Conservation (phyloP, 1,140 invertebrate genomes). For the Caerostris extrusa region DNA sequence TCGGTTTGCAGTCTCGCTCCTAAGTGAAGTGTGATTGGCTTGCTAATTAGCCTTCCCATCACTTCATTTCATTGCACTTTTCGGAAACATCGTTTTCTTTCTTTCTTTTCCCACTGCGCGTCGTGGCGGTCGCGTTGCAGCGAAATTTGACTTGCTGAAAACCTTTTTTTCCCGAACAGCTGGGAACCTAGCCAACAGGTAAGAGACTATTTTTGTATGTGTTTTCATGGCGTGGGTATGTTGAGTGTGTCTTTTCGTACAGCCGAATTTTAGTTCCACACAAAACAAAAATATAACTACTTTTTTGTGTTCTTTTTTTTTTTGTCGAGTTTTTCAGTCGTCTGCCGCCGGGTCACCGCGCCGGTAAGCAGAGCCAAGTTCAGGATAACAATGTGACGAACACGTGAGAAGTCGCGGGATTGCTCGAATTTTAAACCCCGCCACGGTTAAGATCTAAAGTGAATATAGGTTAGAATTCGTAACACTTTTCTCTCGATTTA, state of each 20-base stretch:
- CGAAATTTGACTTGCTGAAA: neutral
- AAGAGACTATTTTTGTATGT: constrained; percentile 53
- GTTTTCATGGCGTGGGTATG: neutral
- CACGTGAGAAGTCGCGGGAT: neutral
- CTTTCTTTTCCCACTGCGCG: constrained; percentile 53
- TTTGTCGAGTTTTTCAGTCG: no score
- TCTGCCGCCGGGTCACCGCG: constrained; percentile 8
- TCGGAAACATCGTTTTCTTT: constrained; percentile 20
- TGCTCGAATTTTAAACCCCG: constrained; percentile 2
- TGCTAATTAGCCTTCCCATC: constrained; percentile 31
- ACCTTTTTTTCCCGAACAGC: neutral
- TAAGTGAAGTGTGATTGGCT: constrained; percentile 28
- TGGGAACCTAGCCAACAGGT: constrained; percentile 50
- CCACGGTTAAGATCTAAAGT: neutral
- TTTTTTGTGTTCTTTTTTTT: neutral
- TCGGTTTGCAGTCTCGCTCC: constrained; percentile 2
- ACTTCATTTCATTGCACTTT: constrained; percentile 16
- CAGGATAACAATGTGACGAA: neutral
- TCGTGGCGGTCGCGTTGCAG: constrained; percentile 37
- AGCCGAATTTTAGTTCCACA: neutral
- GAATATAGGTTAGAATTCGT: constrained; percentile 27
- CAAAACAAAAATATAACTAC: constrained; percentile 22
- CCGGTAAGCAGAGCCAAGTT: constrained; percentile 18
- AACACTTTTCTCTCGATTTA: neutral
- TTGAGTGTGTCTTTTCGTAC: neutral